Evolutionary conservation across 2,888 invertebrate genomes (phyloP).

Genomic region (Dryobotodes eremita): DNA sequence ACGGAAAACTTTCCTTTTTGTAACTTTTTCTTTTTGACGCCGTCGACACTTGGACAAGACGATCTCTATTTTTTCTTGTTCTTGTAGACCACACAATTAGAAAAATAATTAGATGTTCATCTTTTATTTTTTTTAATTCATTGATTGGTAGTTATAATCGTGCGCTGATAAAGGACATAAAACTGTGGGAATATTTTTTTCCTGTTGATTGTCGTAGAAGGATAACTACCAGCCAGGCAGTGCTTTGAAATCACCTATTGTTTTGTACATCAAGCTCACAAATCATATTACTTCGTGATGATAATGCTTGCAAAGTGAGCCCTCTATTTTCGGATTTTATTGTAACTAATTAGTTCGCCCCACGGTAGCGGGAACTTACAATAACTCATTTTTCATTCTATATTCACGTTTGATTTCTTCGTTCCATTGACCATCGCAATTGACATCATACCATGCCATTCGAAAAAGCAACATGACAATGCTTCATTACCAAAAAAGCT

Average conservation of each 20-base stretch:
- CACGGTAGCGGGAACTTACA: neutral
- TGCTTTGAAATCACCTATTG: conserved; percentile 28
- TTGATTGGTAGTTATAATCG: neutral
- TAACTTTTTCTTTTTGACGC: neutral
- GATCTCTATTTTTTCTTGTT: neutral
- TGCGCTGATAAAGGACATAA: neutral
- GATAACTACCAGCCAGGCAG: neutral
- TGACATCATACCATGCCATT: neutral
- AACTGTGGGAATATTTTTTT: conserved; percentile 24
- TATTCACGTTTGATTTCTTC: neutral
- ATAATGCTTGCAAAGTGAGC: neutral
- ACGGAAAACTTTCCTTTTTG: neutral
- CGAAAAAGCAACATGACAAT: neutral
- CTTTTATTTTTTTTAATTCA: neutral
- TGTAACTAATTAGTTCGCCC: neutral
- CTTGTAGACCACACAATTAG: neutral
- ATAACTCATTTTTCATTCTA: neutral
- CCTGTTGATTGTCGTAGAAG: conserved; percentile 24
- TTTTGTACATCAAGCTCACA: neutral
- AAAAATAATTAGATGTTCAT: neutral
- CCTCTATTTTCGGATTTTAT: neutral
- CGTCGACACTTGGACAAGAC: neutral
- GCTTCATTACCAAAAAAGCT: neutral
- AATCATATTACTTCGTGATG: conserved; percentile 5
- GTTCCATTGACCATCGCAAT: neutral